Conservation (phyloP, 1,140 invertebrate species). For the Trichomalopsis sarcophagae region DNA sequence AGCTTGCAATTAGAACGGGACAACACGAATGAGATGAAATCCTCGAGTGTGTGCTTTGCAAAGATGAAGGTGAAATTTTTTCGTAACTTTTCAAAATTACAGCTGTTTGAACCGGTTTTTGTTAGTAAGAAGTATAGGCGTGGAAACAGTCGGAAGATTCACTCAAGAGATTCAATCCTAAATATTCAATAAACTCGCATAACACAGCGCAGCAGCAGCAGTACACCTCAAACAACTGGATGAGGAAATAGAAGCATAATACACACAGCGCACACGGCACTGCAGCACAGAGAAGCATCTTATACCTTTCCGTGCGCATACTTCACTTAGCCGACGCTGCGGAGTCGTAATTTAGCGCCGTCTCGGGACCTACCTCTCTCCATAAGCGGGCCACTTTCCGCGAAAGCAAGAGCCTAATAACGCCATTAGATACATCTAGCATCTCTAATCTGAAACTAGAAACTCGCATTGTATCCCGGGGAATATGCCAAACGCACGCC, state of each 20-base stretch:
- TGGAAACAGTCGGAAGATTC: no score
- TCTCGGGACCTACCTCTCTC: constrained; percentile 67
- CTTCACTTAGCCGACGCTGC: constrained; percentile 66
- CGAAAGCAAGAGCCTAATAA: constrained; percentile 68
- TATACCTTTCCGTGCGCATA: constrained; percentile 55
- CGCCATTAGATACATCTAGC: constrained; percentile 69
- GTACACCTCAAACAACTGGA: background rate
- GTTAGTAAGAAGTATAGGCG: no score
- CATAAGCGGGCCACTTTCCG: constrained; percentile 65
- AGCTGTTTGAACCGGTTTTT: no score
- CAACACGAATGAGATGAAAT: no score
- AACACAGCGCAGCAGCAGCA: no score
- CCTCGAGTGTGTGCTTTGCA: no score
- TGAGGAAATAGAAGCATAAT: background rate
- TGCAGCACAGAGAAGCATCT: background rate
- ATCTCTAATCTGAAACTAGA: constrained; percentile 69
- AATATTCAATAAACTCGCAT: no score
- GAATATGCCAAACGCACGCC: background rate
- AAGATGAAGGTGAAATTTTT: no score
- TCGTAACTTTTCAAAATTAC: no score
- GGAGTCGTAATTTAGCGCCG: constrained; percentile 67
- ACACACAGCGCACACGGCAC: no score
- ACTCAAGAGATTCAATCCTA: no score
- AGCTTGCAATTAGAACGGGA: no score
- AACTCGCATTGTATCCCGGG: constrained; percentile 60